phyloP scores from a whole-genome alignment of 2,797 vertebrate genomes.

The Artibeus lituratus region DNA sequence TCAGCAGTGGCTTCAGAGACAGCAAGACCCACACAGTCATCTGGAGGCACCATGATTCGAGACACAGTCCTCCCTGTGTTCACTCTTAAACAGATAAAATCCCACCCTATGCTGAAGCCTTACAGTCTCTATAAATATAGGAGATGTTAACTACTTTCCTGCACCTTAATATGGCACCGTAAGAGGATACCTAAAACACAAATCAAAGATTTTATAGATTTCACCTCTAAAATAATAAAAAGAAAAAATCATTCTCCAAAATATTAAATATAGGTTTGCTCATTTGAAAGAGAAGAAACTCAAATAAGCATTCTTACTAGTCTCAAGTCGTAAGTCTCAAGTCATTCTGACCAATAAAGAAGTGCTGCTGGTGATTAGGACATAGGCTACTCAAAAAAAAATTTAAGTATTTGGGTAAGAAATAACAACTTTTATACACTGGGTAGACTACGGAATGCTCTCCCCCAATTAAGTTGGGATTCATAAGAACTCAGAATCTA shows the following conservation, averaged over 20 bases:
- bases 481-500: conserved; percentile 19
- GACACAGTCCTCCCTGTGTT: not conserved
- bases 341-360: conserved; percentile 6
- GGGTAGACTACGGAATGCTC: not conserved
- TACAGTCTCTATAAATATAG: not conserved
- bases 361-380: not conserved
- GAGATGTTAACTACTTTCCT: conserved; percentile 9
- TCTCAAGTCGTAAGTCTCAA: not conserved
- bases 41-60: not conserved
- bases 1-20: not conserved
- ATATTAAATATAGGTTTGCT: not conserved
- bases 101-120: not conserved
- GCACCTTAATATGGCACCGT: not conserved
- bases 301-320: not conserved
- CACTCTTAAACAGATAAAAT: not conserved
- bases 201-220: not conserved
- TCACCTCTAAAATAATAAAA: conserved; percentile 19
- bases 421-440: conserved; percentile 32
- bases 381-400: not conserved
- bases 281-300: not conserved
- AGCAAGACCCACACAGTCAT: not conserved
- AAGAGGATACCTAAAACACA: not conserved
- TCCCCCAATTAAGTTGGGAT: not conserved
- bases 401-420: not conserved
- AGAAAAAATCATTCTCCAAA: not conserved